These are phyloP conservation scores for Poeciliopsis occidentalis DNA, from an alignment of 2,113 vertebrate genomes.

Conservation along the genomic window DNA sequence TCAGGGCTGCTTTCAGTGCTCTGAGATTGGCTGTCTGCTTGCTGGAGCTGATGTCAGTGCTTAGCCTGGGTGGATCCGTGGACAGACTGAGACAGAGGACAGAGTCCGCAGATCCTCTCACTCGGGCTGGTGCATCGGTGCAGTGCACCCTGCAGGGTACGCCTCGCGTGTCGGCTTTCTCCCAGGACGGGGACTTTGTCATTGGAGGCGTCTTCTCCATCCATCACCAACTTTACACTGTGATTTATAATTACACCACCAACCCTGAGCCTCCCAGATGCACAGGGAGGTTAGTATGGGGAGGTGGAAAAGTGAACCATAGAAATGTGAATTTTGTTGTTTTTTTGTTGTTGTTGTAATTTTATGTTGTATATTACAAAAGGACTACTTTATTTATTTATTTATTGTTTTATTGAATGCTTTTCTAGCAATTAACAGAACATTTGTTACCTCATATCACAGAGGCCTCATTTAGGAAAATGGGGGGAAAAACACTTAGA, in stretches of 20 bases:
- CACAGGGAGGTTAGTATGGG: conserved; percentile 23
- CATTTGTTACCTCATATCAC: too few relatives aligned
- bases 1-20: conserved; percentile 3
- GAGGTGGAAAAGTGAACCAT: conserved; percentile 17
- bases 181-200: conserved; percentile 70
- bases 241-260: conserved; percentile 21
- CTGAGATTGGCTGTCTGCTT: neutral
- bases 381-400: neutral
- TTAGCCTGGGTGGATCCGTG: neutral
- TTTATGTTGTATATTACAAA: neutral
- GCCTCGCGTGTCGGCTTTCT: conserved; percentile 48
- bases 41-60: conserved; percentile 10
- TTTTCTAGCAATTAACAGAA: too few relatives aligned
- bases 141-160: conserved; percentile 60
- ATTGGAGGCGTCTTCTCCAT: conserved; percentile 1
- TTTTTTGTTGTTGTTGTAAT: neutral
- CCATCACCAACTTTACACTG: conserved; percentile 30
- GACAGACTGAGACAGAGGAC: conserved; percentile 6
- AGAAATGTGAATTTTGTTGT: neutral
- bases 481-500: too few relatives aligned
- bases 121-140: conserved; percentile 11
- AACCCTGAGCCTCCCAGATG: neutral
- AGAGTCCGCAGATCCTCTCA: neutral
- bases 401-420: too few relatives aligned
- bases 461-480: too few relatives aligned